Base-by-base conservation (phyloP, 2,113 vertebrate genomes). In the Ctenodactylus gundi region DNA sequence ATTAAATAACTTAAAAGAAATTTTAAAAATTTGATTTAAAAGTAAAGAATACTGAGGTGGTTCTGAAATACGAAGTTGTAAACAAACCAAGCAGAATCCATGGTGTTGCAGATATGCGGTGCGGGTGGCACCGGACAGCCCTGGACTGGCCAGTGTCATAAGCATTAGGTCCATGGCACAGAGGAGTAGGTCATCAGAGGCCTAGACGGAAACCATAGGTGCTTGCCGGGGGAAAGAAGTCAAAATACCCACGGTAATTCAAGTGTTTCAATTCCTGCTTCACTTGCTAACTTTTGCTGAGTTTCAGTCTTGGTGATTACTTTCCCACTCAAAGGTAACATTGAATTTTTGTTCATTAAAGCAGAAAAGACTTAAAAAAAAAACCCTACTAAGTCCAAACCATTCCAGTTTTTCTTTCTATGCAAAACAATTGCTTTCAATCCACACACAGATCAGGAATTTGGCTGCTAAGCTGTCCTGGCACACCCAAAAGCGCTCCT, bases 1-100 rank as follows among this genome's bases (percentile, higher is more conserved):
- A 96, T 95, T 96, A 97, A 97, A 82, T 94, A 95, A 94, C 70
- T 70, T 94, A 95, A 88, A 49, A 85, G 67, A 93, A 90, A 51
- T 93, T 64, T 94, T 73, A 64, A 91, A 96, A 97, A 86, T 86
- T 91, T 95, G 70, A 97, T 90, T 95, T 97, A 41, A 91, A 95
- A 96, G 67, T 87, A 53, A 95, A 94, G 90, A 85, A 94, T 21
- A 82, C 29, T 62, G n/a, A 93, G 44, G 20, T 77, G 90, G 81
- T 84, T 95, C 3, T 87, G 31, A 96, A 85, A 41, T 75, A 85
- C 31, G 81, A 81, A 94, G 60, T 68, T 36, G 53, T 64, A 70
- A 80, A 95, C 27, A 83, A 78, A 94, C 85, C 18, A 68, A 8
- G 73, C 14, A 18, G 34, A 46, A 18, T 27, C 57, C 53, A 81